These are phyloP conservation scores for Busseola fusca DNA, from an alignment of 2,888 invertebrate genomes.

Conservation along the genomic window DNA sequence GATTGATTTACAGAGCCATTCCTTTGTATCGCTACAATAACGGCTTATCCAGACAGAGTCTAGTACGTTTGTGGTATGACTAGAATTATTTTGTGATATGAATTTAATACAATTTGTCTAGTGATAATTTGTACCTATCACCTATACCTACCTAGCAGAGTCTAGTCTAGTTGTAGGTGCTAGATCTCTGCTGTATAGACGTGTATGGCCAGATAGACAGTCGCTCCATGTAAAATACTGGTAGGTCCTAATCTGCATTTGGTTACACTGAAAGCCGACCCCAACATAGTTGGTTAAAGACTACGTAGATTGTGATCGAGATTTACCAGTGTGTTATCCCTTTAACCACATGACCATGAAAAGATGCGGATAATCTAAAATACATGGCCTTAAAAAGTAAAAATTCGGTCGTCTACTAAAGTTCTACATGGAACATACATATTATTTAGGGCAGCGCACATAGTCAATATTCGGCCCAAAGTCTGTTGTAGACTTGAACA, in stretches of 20 bases:
- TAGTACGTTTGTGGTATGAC: neutral
- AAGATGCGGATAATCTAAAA: neutral
- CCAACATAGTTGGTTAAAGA: too few species aligned
- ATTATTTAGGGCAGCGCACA: conserved; percentile 12
- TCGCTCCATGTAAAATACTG: too few species aligned
- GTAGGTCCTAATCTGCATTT: too few species aligned
- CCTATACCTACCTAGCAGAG: too few species aligned
- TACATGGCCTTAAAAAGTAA: neutral
- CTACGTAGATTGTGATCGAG: neutral
- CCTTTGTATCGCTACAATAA: conserved; percentile 16
- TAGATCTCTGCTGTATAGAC: neutral
- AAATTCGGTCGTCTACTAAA: neutral
- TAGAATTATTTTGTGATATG: neutral
- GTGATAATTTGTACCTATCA: neutral
- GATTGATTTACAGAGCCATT: conserved; percentile 11
- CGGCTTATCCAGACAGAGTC: conserved; percentile 1
- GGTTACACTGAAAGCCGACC: too few species aligned
- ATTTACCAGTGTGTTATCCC: neutral
- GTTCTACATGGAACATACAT: neutral
- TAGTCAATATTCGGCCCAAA: conserved; percentile 13
- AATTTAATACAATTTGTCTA: neutral
- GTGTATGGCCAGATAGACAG: neutral
- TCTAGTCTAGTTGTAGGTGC: too few species aligned
- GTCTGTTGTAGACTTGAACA: conserved; percentile 40
- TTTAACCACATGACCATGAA: neutral